Percentiles rank a stretch among this genome's conserved stretches.
phyloP scores from a whole-genome alignment of 2,888 invertebrate species.

The Smittia sp. region DNA sequence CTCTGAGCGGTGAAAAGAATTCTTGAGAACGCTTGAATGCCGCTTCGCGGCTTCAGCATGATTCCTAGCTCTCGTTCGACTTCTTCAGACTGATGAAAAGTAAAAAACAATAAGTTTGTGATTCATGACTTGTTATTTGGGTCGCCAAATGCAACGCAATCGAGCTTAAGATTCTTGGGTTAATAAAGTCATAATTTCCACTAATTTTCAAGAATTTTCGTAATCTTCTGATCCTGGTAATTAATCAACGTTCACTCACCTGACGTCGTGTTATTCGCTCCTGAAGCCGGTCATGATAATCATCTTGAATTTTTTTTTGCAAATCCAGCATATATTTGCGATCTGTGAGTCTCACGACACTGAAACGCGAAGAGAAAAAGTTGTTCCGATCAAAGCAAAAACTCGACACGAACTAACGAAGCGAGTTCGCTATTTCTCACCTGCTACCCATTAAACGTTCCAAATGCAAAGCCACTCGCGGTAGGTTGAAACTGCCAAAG shows the following conservation, averaged over 20 bases:
- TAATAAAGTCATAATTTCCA: too few species aligned
- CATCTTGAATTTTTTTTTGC: slow-evolving; percentile 59
- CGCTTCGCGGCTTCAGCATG: slow-evolving; percentile 27
- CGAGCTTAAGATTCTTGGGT: not conserved
- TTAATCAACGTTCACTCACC: slow-evolving; percentile 52
- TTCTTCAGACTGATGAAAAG: slow-evolving; percentile 24
- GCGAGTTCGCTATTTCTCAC: slow-evolving; percentile 25
- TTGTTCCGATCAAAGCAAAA: not conserved
- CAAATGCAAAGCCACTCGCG: slow-evolving; percentile 52
- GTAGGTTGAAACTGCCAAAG: slow-evolving; percentile 50
- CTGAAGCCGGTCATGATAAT: slow-evolving; percentile 59
- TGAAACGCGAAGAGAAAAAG: slow-evolving; percentile 50
- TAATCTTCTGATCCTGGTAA: not conserved
- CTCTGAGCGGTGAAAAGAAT: slow-evolving; percentile 33
- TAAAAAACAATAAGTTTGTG: too few species aligned
- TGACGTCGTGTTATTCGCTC: slow-evolving; percentile 59
- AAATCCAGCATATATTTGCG: slow-evolving; percentile 63
- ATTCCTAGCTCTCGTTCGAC: slow-evolving; percentile 14
- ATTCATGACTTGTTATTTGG: too few species aligned
- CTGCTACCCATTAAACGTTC: slow-evolving; percentile 53
- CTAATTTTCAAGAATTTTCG: not conserved
- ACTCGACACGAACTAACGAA: slow-evolving; percentile 16
- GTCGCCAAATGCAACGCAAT: too few species aligned
- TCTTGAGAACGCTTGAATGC: slow-evolving; percentile 16
- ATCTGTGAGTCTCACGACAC: slow-evolving; percentile 63